Conservation (phyloP, 2,888 invertebrate genomes). For the Acronicta psi region DNA sequence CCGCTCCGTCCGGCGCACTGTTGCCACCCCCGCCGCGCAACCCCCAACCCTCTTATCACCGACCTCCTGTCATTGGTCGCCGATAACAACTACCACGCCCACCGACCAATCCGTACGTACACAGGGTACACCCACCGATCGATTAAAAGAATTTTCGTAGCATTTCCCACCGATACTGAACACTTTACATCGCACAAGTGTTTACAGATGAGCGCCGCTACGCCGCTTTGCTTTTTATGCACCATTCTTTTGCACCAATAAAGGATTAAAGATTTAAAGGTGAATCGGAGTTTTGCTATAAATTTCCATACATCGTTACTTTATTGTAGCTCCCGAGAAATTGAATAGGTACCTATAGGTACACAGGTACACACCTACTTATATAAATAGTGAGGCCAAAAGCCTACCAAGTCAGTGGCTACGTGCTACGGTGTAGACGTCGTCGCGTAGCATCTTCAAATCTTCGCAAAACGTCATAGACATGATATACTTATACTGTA, state of each 20-base stretch:
- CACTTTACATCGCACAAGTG: constrained; percentile 76
- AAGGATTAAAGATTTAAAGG: constrained; percentile 43
- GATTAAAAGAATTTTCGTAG: constrained; percentile 81
- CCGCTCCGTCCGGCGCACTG: constrained; percentile 80
- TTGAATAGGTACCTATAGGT: too few species aligned
- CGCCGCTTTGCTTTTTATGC: constrained; percentile 66
- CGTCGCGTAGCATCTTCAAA: constrained; percentile 48
- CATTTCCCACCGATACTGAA: constrained; percentile 81
- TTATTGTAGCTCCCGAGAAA: constrained; percentile 4
- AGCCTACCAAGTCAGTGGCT: constrained; percentile 8
- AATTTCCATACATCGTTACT: constrained; percentile 24
- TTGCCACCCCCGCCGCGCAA: constrained; percentile 79
- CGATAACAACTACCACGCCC: constrained; percentile 86
- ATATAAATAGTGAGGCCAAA: neutral
- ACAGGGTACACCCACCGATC: constrained; percentile 83
- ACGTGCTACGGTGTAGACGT: constrained; percentile 36
- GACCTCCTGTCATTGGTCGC: constrained; percentile 76
- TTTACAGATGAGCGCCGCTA: constrained; percentile 71
- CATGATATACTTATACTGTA: too few species aligned
- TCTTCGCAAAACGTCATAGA: constrained; percentile 27
- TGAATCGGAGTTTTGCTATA: constrained; percentile 34
- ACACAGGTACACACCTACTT: too few species aligned
- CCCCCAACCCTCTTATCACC: constrained; percentile 85
- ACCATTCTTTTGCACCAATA: constrained; percentile 61
- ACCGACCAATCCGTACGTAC: constrained; percentile 77